Evolutionary conservation across 2,797 vertebrate species (phyloP).

Genomic region (Megalops cyprinoides): DNA sequence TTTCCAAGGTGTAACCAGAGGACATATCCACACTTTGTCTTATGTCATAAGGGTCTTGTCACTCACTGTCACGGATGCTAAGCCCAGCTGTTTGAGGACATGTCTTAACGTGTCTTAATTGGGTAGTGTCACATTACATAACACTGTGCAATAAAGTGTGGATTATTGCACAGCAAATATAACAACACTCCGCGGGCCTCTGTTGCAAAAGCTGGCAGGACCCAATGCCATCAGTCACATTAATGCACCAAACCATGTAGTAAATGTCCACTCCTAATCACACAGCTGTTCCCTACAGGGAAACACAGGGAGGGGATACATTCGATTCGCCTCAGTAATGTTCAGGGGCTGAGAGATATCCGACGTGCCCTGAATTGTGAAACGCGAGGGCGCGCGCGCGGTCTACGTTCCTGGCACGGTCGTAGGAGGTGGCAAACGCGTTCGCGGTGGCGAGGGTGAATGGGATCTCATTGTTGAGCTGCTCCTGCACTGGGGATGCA

Average conservation of each 20-base stretch:
- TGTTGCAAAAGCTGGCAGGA: too few species aligned
- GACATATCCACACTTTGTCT: not conserved
- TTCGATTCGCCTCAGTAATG: not conserved
- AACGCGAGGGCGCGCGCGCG: not conserved
- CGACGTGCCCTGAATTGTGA: not conserved
- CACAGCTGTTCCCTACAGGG: not conserved
- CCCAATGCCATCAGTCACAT: too few species aligned
- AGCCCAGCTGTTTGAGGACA: not conserved
- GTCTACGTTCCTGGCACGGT: slow-evolving; percentile 27
- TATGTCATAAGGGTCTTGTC: not conserved
- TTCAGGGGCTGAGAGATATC: not conserved
- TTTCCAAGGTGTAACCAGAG: not conserved
- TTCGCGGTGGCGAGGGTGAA: not conserved
- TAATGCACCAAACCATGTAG: too few species aligned
- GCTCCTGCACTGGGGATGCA: not conserved
- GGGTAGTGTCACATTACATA: not conserved
- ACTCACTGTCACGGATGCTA: not conserved
- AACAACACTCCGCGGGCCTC: too few species aligned
- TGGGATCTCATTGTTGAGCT: slow-evolving; percentile 17
- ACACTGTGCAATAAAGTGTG: not conserved
- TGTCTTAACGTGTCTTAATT: not conserved
- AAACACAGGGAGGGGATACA: not conserved
- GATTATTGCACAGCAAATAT: too few species aligned
- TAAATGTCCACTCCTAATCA: too few species aligned
- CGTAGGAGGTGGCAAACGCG: slow-evolving; percentile 11